These are phyloP conservation scores for Chrysomela aeneicollis DNA, from an alignment of 2,888 invertebrate species.

Conservation along the genomic window DNA sequence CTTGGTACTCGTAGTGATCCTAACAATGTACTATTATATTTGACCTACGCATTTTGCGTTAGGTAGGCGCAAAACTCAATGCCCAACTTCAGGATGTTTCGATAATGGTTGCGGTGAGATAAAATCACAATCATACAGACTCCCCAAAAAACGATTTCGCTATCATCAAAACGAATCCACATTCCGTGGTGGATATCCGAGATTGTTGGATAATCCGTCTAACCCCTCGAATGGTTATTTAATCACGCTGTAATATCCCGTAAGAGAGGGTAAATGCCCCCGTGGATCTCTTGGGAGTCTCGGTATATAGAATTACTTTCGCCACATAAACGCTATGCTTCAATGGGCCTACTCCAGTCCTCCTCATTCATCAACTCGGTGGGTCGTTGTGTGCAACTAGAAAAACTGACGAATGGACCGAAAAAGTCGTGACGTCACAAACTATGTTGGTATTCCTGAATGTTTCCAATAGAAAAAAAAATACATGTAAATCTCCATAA, in stretches of 20 bases:
- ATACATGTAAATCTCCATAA: too few species aligned
- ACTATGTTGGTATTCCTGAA: too few species aligned
- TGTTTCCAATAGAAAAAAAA: too few species aligned
- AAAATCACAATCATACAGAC: background rate
- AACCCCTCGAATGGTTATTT: constrained; percentile 55
- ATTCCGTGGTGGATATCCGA: constrained; percentile 22
- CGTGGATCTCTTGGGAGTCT: constrained; percentile 45
- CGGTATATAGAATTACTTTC: constrained; percentile 54
- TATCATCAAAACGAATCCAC: constrained; percentile 6
- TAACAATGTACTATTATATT: too few species aligned
- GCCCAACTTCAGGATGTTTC: too few species aligned
- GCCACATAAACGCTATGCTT: constrained; percentile 50
- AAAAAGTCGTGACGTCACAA: too few species aligned
- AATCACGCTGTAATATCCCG: constrained; percentile 57
- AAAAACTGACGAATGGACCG: constrained; percentile 38
- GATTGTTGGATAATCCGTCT: constrained; percentile 40
- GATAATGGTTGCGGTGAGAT: background rate
- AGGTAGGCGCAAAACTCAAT: too few species aligned
- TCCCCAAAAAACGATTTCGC: background rate
- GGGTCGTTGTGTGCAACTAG: constrained; percentile 36
- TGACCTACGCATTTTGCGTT: too few species aligned
- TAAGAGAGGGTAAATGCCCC: constrained; percentile 56
- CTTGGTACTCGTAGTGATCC: too few species aligned
- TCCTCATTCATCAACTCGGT: constrained; percentile 46
- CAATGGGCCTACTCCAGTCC: constrained; percentile 39